A percentile compares a stretch with the other conserved stretches of the same genome.
Evolutionary conservation across 2,113 vertebrate species (phyloP).

Genomic region (Prochilodus magdalenae): DNA sequence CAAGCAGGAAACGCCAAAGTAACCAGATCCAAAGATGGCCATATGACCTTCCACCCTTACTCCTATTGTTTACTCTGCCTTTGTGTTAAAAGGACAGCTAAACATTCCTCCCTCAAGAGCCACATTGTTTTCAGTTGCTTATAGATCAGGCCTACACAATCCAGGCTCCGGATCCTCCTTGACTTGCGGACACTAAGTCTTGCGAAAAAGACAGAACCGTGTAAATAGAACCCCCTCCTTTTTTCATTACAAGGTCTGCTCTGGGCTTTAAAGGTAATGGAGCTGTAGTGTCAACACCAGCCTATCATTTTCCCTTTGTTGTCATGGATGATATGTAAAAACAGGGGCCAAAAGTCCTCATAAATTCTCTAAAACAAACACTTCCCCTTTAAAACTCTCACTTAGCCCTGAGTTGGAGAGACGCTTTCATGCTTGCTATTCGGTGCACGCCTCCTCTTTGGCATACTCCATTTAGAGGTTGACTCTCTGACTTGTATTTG

Average conservation of each 20-base stretch:
- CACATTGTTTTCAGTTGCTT: slow-evolving; percentile 48
- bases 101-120: slow-evolving; percentile 52
- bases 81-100: slow-evolving; percentile 51
- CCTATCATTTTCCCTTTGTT: slow-evolving; percentile 52
- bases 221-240: slow-evolving; percentile 63
- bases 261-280: slow-evolving; percentile 39
- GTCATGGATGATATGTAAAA: slow-evolving; percentile 24
- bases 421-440: not conserved
- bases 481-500: slow-evolving; percentile 30
- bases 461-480: slow-evolving; percentile 29
- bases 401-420: slow-evolving; percentile 1
- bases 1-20: slow-evolving; percentile 25
- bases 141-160: slow-evolving; percentile 42
- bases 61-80: slow-evolving; percentile 47
- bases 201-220: slow-evolving; percentile 32
- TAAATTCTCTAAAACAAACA: slow-evolving; percentile 31
- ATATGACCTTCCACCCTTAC: slow-evolving; percentile 29
- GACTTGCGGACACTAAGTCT: slow-evolving; percentile 47
- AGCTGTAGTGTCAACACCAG: slow-evolving; percentile 56
- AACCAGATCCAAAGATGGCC: slow-evolving; percentile 20
- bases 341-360: slow-evolving; percentile 10
- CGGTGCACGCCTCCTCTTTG: not conserved
- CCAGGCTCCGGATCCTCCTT: slow-evolving; percentile 43
- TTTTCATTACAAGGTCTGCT: not conserved
- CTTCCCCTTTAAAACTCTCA: slow-evolving; percentile 15